A percentile compares a stretch with the other conserved stretches of the same genome.
Conservation (phyloP, 2,888 invertebrate species). For the Strigamia transsilvanica region DNA sequence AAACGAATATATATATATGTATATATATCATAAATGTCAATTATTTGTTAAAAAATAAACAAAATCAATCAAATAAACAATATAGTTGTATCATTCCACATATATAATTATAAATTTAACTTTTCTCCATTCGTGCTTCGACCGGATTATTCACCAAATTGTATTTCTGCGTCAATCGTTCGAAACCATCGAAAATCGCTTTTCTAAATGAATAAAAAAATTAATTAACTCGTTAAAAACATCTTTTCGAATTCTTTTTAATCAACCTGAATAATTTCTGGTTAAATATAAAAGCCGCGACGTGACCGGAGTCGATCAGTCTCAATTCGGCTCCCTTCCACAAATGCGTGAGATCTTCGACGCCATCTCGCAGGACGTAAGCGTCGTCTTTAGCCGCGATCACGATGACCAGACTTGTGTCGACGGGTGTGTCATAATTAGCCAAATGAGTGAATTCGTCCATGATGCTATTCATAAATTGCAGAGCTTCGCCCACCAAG, state of each 20-base stretch:
- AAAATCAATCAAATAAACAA: background rate
- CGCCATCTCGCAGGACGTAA: constrained; percentile 85
- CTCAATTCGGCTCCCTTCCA: constrained; percentile 93
- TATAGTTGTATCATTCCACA: background rate
- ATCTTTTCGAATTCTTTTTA: background rate
- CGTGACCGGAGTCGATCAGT: constrained; percentile 88
- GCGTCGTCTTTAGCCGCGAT: constrained; percentile 81
- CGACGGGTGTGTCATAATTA: constrained; percentile 85
- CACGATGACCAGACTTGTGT: constrained; percentile 88
- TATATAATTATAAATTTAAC: background rate
- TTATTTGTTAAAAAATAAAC: background rate
- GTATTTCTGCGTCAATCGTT: constrained; percentile 57
- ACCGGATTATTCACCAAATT: constrained; percentile 53
- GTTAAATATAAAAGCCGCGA: constrained; percentile 86
- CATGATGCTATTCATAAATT: constrained; percentile 98
- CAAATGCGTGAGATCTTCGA: constrained; percentile 81
- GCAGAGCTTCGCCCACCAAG: constrained; percentile 73
- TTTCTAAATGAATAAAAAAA: constrained; percentile 55
- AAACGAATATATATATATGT: background rate
- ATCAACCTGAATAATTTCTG: constrained; percentile 84
- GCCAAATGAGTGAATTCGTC: constrained; percentile 97
- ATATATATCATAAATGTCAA: background rate
- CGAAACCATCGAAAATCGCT: constrained; percentile 58
- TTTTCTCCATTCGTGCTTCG: constrained; percentile 22
- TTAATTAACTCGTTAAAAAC: background rate